Evolutionary conservation across 2,888 invertebrate genomes (phyloP).

Genomic region (Callyntrura guangdongensis): DNA sequence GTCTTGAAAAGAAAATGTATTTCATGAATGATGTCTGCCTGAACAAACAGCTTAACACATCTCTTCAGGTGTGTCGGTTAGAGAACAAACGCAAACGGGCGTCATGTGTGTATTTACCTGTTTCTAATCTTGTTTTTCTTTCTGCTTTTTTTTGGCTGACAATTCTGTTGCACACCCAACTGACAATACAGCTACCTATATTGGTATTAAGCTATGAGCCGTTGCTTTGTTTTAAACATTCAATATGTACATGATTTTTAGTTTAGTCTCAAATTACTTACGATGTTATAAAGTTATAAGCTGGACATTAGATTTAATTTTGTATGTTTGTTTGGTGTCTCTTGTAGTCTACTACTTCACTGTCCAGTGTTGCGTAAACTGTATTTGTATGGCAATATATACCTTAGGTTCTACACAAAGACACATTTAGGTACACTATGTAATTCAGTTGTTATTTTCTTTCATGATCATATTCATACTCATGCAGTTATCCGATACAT

Average conservation of each 20-base stretch:
- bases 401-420: no score
- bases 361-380: no score
- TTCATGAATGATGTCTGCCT: neutral
- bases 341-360: no score
- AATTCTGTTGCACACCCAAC: neutral
- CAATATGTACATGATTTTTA: no score
- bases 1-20: neutral
- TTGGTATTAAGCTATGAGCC: neutral
- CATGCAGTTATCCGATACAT: no score
- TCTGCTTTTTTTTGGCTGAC: neutral
- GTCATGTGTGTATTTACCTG: neutral
- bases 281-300: neutral
- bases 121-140: conserved; percentile 2
- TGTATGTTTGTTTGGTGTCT: no score
- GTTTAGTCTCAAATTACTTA: neutral
- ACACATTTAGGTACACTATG: no score
- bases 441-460: no score
- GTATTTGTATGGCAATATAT: no score
- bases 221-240: no score
- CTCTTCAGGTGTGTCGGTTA: neutral
- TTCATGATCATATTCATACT: no score
- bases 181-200: neutral
- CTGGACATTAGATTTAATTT: neutral
- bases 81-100: neutral
- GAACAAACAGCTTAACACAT: neutral